Base-by-base conservation (phyloP, 2,888 invertebrate genomes). In the Diaphora mendica region DNA sequence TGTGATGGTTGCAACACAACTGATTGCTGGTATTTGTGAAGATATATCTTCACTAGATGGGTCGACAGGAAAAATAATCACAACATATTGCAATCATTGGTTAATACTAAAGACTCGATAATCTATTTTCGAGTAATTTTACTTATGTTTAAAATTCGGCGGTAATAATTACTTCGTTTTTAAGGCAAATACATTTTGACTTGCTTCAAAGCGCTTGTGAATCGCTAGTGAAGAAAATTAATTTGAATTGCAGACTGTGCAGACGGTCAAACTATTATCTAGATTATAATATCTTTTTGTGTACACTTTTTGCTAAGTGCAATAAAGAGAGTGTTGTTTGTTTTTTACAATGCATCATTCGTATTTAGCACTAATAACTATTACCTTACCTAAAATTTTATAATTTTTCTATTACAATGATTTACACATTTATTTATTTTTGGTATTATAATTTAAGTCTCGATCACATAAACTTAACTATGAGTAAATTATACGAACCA, bases 1-100 rank as follows among this genome's bases (percentile, higher is more conserved):
- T 75, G 76, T 55, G 51, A 39, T 72, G 44, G 70, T 82, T 86
- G 82, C 82, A 75, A 86, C 86, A 87, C 79, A 59, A 71, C 73
- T 72, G 73, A 70, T 75, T 71, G 73, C 71, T 73, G 62, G n/a
- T 62, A 77, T 33, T 73, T 73, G 74, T 70, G 59, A 71, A 76
- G 74, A 76, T 72, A 70, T 72, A 64, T 68, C n/a, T 67, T 51
- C 77, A 70, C 2, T n/a, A 44, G 15, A 23, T 62, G 15, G 62
- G 62, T 13, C 64, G 68, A 35, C 42, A 48, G 42, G 17, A 69
- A 68, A 72, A 67, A 72, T 39, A 39, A 65, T 73, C 15, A 68
- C 30, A 44, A 13, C 20, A 20, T 5, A 68, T 70, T 35, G 39
- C 15, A 74, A 72, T 71, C 35, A 72, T 76, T n/a, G 42, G 59